Conservation (phyloP, 2,113 vertebrate species). For the Pogonocichla stellata region DNA sequence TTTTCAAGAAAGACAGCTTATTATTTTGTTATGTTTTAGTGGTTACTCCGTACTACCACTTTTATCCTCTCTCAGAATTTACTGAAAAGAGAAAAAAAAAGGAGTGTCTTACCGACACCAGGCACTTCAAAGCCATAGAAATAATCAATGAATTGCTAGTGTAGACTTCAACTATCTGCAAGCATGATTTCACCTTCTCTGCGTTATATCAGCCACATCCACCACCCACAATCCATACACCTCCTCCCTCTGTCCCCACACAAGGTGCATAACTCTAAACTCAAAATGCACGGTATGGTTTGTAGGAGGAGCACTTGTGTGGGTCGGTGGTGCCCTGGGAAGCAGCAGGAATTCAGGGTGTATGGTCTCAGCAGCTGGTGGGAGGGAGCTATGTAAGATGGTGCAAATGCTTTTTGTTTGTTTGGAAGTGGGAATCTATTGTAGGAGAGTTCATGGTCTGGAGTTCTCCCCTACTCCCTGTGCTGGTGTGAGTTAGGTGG, state of each 20-base stretch:
- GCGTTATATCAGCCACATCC: neutral
- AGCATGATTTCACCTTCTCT: conserved; percentile 24
- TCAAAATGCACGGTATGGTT: fast-evolving
- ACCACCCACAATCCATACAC: conserved; percentile 12
- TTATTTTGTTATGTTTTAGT: neutral
- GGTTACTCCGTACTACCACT: neutral
- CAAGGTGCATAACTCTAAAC: fast-evolving
- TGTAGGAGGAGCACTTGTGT: neutral
- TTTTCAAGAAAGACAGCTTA: neutral
- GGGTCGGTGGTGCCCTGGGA: fast-evolving
- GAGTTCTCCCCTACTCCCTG: neutral
- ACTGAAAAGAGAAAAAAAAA: neutral
- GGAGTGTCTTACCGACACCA: neutral
- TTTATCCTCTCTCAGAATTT: neutral
- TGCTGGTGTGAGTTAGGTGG: neutral
- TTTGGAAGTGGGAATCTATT: neutral
- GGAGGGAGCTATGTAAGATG: neutral
- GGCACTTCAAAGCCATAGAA: neutral
- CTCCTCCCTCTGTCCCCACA: neutral
- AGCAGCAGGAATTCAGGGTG: neutral
- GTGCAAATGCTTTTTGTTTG: neutral
- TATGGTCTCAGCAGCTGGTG: neutral
- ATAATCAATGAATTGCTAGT: neutral
- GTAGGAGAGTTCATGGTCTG: neutral
- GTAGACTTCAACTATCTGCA: neutral